These are phyloP conservation scores for Mugil cephalus DNA, from an alignment of 2,113 vertebrate species.

Conservation along the genomic window DNA sequence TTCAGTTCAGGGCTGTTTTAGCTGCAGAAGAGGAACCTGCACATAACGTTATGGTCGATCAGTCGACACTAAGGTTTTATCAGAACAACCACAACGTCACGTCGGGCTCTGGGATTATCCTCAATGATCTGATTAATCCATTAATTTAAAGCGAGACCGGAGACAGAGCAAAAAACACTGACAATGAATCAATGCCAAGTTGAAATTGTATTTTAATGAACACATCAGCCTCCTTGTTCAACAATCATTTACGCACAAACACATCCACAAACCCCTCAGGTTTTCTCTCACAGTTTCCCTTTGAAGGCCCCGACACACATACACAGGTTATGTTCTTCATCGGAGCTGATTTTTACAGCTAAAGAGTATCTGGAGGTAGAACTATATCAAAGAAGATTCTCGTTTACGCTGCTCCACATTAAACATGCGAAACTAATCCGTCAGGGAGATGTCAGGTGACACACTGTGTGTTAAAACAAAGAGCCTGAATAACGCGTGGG, in stretches of 20 bases:
- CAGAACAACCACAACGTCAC: too few species aligned
- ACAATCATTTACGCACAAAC: conserved; percentile 30
- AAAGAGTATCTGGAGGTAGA: neutral
- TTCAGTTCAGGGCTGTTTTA: too few species aligned
- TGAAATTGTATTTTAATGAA: conserved; percentile 43
- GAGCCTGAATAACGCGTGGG: too few species aligned
- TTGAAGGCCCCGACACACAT: neutral
- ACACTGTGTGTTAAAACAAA: too few species aligned
- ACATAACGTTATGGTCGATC: too few species aligned
- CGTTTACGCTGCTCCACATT: too few species aligned
- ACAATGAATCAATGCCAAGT: neutral
- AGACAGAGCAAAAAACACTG: neutral
- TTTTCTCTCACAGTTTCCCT: neutral
- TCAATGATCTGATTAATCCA: too few species aligned
- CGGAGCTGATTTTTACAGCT: neutral
- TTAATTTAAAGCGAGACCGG: neutral
- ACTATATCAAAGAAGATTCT: neutral
- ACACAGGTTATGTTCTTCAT: neutral
- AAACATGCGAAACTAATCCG: neutral
- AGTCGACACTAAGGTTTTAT: too few species aligned
- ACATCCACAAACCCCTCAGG: neutral
- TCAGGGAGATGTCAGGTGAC: neutral
- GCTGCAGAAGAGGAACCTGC: too few species aligned
- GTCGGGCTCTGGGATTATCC: too few species aligned
- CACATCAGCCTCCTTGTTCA: conserved; percentile 4